These are phyloP conservation scores for Falcunculus frontatus DNA, from an alignment of 2,113 vertebrate genomes.

Conservation along the genomic window DNA sequence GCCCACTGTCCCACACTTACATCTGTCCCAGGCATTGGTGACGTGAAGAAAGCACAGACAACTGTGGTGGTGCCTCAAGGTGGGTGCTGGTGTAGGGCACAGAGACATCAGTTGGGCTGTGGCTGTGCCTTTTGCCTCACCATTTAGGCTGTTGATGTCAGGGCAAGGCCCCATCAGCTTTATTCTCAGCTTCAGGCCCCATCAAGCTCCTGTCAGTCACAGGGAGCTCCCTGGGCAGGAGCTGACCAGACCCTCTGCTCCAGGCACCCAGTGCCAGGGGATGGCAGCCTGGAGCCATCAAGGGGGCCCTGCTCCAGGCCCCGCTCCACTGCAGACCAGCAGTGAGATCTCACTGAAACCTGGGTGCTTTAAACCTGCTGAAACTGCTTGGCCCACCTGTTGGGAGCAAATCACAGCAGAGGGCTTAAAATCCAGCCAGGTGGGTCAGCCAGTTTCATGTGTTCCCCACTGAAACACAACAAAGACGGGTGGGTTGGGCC, in stretches of 20 bases:
- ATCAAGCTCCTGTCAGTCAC: background rate
- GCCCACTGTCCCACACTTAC: too few relatives aligned
- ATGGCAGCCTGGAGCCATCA: background rate
- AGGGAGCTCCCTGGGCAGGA: background rate
- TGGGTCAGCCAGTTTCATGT: too few relatives aligned
- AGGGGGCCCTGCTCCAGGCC: background rate
- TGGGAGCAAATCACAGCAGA: too few relatives aligned
- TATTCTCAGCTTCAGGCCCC: background rate
- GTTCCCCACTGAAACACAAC: background rate
- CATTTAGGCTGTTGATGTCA: background rate
- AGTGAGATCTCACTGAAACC: accelerated
- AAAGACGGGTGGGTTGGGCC: background rate
- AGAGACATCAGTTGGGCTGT: background rate
- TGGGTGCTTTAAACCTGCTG: too few relatives aligned
- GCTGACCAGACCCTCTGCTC: background rate
- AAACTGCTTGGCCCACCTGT: background rate
- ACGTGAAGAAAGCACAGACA: accelerated
- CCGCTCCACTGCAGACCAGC: background rate
- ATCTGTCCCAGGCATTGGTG: background rate
- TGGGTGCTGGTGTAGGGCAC: background rate
- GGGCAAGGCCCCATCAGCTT: background rate
- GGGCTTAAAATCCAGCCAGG: background rate
- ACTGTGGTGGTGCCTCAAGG: too few relatives aligned
- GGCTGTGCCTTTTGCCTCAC: background rate
- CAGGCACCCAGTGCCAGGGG: background rate